Conservation (phyloP, 37 sponge, comb jelly and placozoan genomes). For the Spongilla lacustris region DNA sequence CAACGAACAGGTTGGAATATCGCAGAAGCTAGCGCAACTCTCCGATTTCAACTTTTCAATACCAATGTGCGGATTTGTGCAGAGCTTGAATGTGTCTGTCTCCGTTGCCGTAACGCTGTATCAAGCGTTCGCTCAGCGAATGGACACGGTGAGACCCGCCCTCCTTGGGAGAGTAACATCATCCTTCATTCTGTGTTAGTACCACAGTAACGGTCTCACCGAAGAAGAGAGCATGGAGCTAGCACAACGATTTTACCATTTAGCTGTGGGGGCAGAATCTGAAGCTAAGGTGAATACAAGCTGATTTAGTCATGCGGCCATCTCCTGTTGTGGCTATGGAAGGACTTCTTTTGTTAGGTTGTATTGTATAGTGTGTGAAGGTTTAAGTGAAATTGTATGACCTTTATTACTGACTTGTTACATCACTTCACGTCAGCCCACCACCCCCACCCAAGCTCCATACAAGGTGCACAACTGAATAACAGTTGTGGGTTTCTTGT, state of each 20-base stretch:
- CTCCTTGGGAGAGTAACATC: neutral
- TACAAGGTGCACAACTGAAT: no score
- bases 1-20: slow-evolving; percentile 57
- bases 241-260: neutral
- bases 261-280: neutral
- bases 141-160: neutral
- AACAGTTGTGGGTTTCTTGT: no score
- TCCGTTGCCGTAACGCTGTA: slow-evolving; percentile 66
- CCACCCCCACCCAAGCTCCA: no score
- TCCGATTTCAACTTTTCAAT: slow-evolving; percentile 58
- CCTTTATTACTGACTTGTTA: no score
- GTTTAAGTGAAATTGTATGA: no score
- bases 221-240: neutral
- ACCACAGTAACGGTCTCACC: neutral
- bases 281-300: neutral
- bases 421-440: no score
- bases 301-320: no score
- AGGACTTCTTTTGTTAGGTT: no score
- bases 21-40: slow-evolving; percentile 28
- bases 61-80: slow-evolving; percentile 81
- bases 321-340: no score
- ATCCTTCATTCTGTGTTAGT: neutral
- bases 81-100: slow-evolving; percentile 80
- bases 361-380: no score
- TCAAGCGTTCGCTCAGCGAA: slow-evolving; percentile 42